These are phyloP conservation scores for Philantomba maxwellii DNA, from an alignment of 2,113 vertebrate genomes.

Conservation along the genomic window DNA sequence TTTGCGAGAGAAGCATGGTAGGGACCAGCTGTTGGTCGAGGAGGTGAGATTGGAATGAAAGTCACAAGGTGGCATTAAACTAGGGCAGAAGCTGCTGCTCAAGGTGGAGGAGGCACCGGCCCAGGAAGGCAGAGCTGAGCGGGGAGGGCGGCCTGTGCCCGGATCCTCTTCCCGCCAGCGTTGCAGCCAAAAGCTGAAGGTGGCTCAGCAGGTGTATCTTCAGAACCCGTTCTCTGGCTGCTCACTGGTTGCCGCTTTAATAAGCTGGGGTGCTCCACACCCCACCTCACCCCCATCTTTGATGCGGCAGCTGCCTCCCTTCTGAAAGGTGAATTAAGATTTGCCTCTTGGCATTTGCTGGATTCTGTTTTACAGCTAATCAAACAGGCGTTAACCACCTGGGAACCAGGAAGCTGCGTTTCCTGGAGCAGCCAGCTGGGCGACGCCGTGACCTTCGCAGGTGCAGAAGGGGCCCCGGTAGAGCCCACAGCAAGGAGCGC, in stretches of 20 bases:
- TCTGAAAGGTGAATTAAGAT: constrained; percentile 37
- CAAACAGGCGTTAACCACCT: constrained; percentile 48
- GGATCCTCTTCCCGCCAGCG: background rate
- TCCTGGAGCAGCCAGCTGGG: constrained; percentile 33
- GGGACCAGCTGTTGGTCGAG: background rate
- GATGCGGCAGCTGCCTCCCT: constrained; percentile 5
- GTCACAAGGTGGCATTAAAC: too few species aligned
- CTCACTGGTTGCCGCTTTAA: background rate
- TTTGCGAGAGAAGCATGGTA: background rate
- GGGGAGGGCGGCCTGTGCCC: background rate
- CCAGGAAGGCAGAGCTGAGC: background rate
- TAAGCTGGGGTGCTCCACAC: background rate
- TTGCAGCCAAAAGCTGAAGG: background rate
- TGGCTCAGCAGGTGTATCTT: background rate
- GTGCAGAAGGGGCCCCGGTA: background rate
- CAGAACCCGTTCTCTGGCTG: background rate
- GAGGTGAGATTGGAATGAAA: background rate
- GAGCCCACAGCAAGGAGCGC: background rate
- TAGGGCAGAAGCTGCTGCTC: rapidly evolving
- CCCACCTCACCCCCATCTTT: background rate
- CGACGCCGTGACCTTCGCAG: constrained; percentile 62
- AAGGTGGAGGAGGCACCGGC: background rate
- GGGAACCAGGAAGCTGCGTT: background rate
- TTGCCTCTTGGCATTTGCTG: constrained; percentile 52
- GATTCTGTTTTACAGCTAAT: constrained; percentile 57